Percentiles rank a stretch among this genome's conserved stretches.
phyloP scores from a whole-genome alignment of 2,797 vertebrate genomes.

The Sitta carolinensis region DNA sequence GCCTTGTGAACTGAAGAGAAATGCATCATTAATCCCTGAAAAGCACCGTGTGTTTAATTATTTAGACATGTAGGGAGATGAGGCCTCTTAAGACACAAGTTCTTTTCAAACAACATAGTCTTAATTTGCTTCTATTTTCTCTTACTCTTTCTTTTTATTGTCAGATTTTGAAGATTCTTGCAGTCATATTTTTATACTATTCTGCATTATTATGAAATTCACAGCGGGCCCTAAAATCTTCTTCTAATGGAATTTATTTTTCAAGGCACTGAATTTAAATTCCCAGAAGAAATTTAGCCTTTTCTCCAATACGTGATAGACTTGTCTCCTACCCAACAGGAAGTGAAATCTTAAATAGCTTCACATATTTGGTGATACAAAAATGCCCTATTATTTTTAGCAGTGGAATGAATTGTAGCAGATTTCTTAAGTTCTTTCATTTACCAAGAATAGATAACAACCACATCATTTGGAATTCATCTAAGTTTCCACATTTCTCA shows the following conservation, averaged over 20 bases:
- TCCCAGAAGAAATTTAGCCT: not conserved
- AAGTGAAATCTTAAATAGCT: slow-evolving; percentile 8
- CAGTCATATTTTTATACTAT: not conserved
- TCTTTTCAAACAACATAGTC: not conserved
- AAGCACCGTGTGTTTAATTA: slow-evolving; percentile 53
- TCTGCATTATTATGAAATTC: not conserved
- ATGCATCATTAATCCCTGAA: slow-evolving; percentile 53
- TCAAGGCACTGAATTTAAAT: not conserved
- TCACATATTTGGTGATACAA: not conserved
- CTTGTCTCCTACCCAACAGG: not conserved
- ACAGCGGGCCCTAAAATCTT: not conserved
- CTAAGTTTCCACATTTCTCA: not conserved
- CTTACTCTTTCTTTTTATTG: not conserved
- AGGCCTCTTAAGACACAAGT: not conserved
- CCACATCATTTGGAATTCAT: not conserved
- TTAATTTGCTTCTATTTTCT: not conserved
- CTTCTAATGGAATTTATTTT: not conserved
- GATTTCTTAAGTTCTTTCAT: not conserved
- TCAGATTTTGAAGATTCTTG: not conserved
- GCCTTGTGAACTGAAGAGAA: slow-evolving; percentile 31
- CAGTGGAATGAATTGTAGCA: not conserved
- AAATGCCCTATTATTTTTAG: not conserved
- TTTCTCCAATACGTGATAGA: not conserved
- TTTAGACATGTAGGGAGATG: slow-evolving; percentile 24
- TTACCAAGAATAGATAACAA: not conserved